Evolutionary conservation across 2,113 vertebrate genomes (phyloP), one percentile per base, ranked within the genome.

Genomic region (Bubo blakistoni): DNA sequence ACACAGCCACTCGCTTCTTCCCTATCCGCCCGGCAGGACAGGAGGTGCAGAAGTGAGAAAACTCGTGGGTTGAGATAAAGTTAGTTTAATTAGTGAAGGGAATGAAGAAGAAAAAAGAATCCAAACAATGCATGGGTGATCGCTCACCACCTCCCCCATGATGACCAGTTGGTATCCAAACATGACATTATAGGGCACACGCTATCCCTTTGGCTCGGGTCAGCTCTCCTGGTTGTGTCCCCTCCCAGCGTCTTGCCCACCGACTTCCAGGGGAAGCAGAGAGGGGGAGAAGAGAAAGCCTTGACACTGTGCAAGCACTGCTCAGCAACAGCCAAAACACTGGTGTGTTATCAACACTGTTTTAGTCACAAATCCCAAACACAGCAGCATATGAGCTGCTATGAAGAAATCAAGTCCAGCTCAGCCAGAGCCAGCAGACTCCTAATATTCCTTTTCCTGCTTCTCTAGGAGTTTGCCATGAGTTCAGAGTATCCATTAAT

Each of bases 131-230:
- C 27, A 17, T 12, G 71, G 32, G 36, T 1, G 1, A 11, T 21
- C 10, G 1, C 30, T 36, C 5, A 0, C 29, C 21, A 16, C 61
- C n/a, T 74, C 47, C n/a, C 16, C 29, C 18, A 13, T 2, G 3
- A 2, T 29, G 36, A 10, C 16, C 42, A 44, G 65, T 65, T 30
- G 32, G 8, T 57, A 3, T 34, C 55, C 1, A 9, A 62, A 25
- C 7, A 6, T 30, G 40, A 3, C 11, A 1, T 19, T 38, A 3
- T 2, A 8, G 0, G 2, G 63, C 40, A 21, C 3, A 3, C 7
- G 4, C 25, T 40, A 3, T 47, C n/a, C 42, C 20, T 49, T 16
- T 8, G 51, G n/a, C 52, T 30, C 27, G 32, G 34, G 22, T 25
- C 38, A 40, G 10, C 27, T 54, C 10, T 69, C 88, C 71, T 62